These are phyloP conservation scores for Nesogale talazaci DNA, from an alignment of 2,113 vertebrate species.

Conservation along the genomic window DNA sequence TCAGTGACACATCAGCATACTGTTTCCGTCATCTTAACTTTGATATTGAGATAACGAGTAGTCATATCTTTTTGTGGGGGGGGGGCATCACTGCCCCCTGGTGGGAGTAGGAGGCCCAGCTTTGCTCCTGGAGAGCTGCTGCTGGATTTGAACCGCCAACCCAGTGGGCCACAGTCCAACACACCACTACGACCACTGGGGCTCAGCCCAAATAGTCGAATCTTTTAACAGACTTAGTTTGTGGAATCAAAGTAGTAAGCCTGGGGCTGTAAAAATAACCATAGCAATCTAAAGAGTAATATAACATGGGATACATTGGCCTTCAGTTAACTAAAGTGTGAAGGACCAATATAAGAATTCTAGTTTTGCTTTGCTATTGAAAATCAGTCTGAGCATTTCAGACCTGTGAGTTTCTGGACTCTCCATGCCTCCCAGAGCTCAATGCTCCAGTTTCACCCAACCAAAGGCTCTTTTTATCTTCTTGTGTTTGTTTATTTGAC, in stretches of 20 bases:
- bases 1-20: not conserved
- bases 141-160: no score
- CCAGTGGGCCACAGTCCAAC: no score
- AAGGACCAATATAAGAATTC: not conserved
- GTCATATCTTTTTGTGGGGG: no score
- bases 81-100: no score
- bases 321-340: not conserved
- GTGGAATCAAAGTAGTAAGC: not conserved
- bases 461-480: not conserved
- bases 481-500: not conserved
- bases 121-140: no score
- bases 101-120: no score
- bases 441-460: not conserved
- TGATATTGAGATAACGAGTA: not conserved
- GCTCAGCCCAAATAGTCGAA: no score
- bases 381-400: not conserved
- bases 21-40: not conserved
- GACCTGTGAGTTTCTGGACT: not conserved
- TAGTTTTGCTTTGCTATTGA: constrained; percentile 11
- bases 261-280: constrained; percentile 1
- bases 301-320: not conserved
- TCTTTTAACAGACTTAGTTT: not conserved
- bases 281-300: not conserved
- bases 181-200: no score
- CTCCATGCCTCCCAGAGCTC: not conserved